Conservation (phyloP, 2,888 invertebrate genomes). For the Pollenia amentaria region DNA sequence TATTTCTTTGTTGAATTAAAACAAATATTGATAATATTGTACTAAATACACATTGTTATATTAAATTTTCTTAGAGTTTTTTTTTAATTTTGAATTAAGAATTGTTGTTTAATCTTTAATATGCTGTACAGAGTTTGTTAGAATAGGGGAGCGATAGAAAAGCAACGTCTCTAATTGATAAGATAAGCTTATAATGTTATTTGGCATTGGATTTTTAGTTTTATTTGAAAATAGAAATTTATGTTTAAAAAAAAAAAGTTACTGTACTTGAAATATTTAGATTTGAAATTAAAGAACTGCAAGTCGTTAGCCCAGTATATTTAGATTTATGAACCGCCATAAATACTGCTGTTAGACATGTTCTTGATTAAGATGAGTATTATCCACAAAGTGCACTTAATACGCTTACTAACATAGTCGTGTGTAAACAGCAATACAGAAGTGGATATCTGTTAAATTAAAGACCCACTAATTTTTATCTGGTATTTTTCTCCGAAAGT, state of each 20-base stretch:
- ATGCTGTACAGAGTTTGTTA: not conserved
- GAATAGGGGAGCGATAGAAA: not conserved
- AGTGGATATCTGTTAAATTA: no score
- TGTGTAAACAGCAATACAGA: no score
- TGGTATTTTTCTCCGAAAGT: no score
- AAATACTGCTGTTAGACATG: no score
- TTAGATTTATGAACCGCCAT: no score
- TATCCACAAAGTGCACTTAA: no score
- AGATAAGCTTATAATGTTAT: constrained; percentile 29
- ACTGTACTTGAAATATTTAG: not conserved
- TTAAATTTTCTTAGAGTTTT: not conserved
- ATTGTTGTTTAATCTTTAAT: constrained; percentile 27
- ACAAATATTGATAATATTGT: constrained; percentile 17
- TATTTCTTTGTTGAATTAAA: constrained; percentile 16
- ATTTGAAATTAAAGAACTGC: no score
- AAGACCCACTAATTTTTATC: no score
- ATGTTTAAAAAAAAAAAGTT: not conserved
- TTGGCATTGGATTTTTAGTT: not conserved
- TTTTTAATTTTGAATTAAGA: constrained; percentile 2
- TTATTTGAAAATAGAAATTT: not conserved
- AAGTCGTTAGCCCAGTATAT: no score
- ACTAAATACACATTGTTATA: not conserved
- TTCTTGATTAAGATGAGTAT: no score
- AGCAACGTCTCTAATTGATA: constrained; percentile 6
- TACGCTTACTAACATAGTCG: no score